Conservation (phyloP, 2,797 vertebrate genomes). For the Acanthurus lineatus region DNA sequence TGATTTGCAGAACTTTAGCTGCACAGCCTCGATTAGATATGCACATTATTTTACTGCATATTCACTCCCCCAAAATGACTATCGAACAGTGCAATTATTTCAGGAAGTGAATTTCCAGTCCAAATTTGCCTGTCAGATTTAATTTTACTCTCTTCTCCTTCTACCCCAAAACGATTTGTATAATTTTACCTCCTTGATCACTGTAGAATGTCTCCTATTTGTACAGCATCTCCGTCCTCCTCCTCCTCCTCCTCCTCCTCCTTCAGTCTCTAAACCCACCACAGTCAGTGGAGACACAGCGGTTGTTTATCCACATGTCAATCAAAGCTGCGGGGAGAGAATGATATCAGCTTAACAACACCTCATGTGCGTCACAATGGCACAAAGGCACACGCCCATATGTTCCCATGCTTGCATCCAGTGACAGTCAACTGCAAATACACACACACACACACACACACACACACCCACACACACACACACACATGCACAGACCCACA, state of each 20-base stretch:
- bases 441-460: background rate
- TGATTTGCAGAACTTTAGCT: background rate
- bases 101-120: background rate
- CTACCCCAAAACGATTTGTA: background rate
- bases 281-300: slow-evolving; percentile 24
- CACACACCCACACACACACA: slow-evolving; percentile 1
- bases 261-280: slow-evolving; percentile 28
- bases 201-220: slow-evolving; percentile 1
- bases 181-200: slow-evolving; percentile 10
- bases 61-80: background rate
- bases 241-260: slow-evolving; percentile 16
- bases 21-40: background rate
- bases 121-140: slow-evolving; percentile 8
- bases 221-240: background rate
- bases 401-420: slow-evolving; percentile 6
- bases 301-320: slow-evolving; percentile 65
- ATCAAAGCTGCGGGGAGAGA: slow-evolving; percentile 56
- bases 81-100: background rate
- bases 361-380: slow-evolving; percentile 42
- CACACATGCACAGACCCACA: background rate
- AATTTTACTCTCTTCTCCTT: background rate
- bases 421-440: background rate
- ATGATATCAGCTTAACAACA: slow-evolving; percentile 41
- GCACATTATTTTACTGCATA: background rate
- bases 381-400: slow-evolving; percentile 25